These are phyloP conservation scores for Onychomys leucogaster DNA, from an alignment of 2,797 vertebrate species.

Conservation along the genomic window DNA sequence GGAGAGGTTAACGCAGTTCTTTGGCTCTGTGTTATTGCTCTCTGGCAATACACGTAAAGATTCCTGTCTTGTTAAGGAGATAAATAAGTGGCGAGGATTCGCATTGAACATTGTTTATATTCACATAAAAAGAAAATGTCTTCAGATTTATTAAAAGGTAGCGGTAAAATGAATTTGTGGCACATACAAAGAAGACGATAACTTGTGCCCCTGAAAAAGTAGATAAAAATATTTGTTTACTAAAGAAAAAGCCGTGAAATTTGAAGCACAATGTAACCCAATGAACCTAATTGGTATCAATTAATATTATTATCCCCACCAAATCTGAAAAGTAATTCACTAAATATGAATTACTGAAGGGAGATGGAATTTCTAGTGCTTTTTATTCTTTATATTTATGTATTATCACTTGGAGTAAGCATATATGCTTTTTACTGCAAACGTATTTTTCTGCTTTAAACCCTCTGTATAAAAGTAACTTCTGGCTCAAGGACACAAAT, in stretches of 20 bases:
- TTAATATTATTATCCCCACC: background rate
- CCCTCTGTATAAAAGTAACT: background rate
- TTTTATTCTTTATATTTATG: constrained; percentile 25
- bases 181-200: background rate
- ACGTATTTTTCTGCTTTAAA: constrained; percentile 45
- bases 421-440: constrained; percentile 6
- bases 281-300: background rate
- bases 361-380: background rate
- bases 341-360: background rate
- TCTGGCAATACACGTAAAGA: background rate
- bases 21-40: background rate
- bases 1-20: background rate
- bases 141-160: constrained; percentile 58
- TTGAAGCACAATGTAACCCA: background rate
- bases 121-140: constrained; percentile 51
- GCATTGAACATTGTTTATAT: constrained; percentile 45
- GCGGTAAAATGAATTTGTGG: constrained; percentile 24
- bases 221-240: constrained; percentile 35
- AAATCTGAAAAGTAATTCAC: background rate
- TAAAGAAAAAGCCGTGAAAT: constrained; percentile 21
- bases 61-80: constrained; percentile 46
- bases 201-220: background rate
- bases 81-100: constrained; percentile 12
- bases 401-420: constrained; percentile 40
- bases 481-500: background rate